Evolutionary conservation across 2,888 invertebrate genomes (phyloP).

Genomic region (Drosophila kokeensis): DNA sequence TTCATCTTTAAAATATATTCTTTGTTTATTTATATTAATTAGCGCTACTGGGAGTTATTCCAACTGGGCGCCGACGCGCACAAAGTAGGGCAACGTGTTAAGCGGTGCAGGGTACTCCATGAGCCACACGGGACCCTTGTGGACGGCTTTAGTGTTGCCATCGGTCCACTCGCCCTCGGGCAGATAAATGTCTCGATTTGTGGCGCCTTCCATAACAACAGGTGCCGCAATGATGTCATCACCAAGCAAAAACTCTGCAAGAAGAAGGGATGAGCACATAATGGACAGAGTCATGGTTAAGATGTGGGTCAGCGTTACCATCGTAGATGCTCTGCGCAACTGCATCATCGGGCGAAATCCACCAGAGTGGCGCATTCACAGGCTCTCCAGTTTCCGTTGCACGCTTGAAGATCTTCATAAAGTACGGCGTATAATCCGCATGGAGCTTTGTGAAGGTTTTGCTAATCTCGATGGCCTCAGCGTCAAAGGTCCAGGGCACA

Average conservation of each 20-base stretch:
- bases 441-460: constrained; percentile 89
- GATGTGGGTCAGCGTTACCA: constrained; percentile 84
- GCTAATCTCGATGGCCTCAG: constrained; percentile 88
- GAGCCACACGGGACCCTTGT: constrained; percentile 88
- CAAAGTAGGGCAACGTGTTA: constrained; percentile 89
- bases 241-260: constrained; percentile 91
- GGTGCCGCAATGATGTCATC: constrained; percentile 92
- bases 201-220: constrained; percentile 88
- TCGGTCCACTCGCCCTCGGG: constrained; percentile 91
- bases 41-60: constrained; percentile 22
- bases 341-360: constrained; percentile 90
- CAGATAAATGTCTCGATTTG: constrained; percentile 89
- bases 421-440: constrained; percentile 87
- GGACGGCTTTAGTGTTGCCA: constrained; percentile 85
- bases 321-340: constrained; percentile 87
- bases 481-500: constrained; percentile 90
- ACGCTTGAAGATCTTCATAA: constrained; percentile 88
- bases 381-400: constrained; percentile 88
- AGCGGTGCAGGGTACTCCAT: constrained; percentile 89
- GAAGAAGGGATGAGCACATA: neutral
- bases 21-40: constrained; percentile 1
- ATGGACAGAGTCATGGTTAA: neutral
- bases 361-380: constrained; percentile 94
- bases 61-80: constrained; percentile 77
- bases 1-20: neutral